Conservation (phyloP, 2,888 invertebrate species). For the Cataglyphis rosenhaueri region DNA sequence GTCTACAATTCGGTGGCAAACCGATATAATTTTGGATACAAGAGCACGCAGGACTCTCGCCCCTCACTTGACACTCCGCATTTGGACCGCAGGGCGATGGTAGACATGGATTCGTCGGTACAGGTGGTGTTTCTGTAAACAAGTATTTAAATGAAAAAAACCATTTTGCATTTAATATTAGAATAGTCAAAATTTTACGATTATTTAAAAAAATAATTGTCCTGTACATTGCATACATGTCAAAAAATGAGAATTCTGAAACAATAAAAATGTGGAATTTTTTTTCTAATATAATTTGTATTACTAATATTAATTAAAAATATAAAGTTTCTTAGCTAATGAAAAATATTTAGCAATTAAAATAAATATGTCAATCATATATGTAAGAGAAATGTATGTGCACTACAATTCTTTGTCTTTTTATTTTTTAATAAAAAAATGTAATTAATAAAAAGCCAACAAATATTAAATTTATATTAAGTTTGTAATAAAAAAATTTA, state of each 20-base stretch:
- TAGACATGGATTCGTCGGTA: constrained; percentile 86
- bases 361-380: neutral
- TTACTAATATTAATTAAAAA: neutral
- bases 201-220: neutral
- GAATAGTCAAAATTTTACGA: neutral
- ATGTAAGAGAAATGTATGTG: neutral
- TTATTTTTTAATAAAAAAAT: neutral
- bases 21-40: constrained; percentile 87
- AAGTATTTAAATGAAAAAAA: constrained; percentile 8
- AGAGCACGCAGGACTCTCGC: constrained; percentile 87
- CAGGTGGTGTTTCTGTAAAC: constrained; percentile 65
- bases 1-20: constrained; percentile 87
- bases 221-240: neutral
- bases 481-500: neutral
- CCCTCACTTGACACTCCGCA: constrained; percentile 87
- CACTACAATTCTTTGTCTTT: neutral
- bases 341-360: neutral
- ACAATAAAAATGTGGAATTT: neutral
- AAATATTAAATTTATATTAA: neutral
- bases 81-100: constrained; percentile 88
- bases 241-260: neutral
- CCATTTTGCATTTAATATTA: neutral
- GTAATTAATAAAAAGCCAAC: constrained; percentile 1
- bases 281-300: neutral
- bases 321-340: neutral